Evolutionary conservation across 2,888 invertebrate genomes (phyloP), one percentile per base, ranked within the genome.

Genomic region (Gnatocerus cornutus): DNA sequence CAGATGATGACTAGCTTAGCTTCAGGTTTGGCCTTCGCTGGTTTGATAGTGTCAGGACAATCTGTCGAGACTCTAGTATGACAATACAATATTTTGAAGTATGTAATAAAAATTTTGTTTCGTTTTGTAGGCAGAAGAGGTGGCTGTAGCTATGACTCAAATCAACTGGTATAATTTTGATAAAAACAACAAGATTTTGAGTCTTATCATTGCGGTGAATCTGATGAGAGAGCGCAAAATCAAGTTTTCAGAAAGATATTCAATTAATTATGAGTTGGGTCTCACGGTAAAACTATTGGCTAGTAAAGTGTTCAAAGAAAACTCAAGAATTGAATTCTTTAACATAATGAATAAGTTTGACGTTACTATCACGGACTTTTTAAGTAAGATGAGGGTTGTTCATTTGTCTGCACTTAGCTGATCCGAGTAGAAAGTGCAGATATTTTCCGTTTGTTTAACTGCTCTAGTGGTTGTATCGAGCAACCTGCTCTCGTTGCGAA

Each of bases 151-250:
- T n/a, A n/a, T n/a, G n/a, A n/a, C n/a, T n/a, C n/a, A n/a, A n/a
- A n/a, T 52, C 1, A 13, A 30, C 16, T 55, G 55, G 55, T 55
- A 55, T 16, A 55, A 37, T 13, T 55, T 55, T n/a, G 14, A 55
- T 10, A 30, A 55, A n/a, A n/a, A 1, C 1, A 55, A 55, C 13
- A 37, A 37, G 33, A 55, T 7, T 3, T 4, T 39, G 7, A 16
- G 39, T 7, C 16, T 39, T 4, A 55, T 55, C 1, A 37, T 55
- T 10, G n/a, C 14, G 9, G 21, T 16, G 6, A 14, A 37, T 39
- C 2, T 14, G 1, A 55, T 21, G 21, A 39, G 9, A 39, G 55
- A 39, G 3, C 3, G 21, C 0, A 55, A 16, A 39, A 21, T 39
- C 0, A 3, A 37, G 16, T 39, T 55, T 21, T 13, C 39, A 2